Base-by-base conservation (phyloP, 2,113 vertebrate genomes). In the Ceyx melanurus region DNA sequence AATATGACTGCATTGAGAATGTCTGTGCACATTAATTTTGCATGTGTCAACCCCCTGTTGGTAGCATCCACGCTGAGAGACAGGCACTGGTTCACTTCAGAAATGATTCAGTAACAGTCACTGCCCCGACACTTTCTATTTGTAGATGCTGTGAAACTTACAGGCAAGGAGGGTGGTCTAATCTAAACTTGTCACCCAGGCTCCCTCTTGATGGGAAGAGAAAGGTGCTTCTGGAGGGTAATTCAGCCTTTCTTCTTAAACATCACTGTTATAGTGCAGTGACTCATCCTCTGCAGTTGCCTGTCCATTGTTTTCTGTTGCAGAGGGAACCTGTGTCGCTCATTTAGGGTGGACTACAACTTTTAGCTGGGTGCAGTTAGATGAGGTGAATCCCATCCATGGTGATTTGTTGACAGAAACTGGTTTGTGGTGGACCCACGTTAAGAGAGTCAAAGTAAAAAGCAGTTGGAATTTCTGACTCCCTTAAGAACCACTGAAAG, bases 61-160 rank as follows among this genome's bases (percentile, higher is more conserved):
- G 2, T 13, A 33, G 43, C 40, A 31, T 40, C 33, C 45, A 0
- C 9, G 43, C 72, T 23, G 72, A 60, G 72, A 67, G 14, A 54
- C 19, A 22, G 79, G 35, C 33, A 31, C 43, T 29, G n/a, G 8
- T 16, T 82, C 50, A 6, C 82, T 79, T 43, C 15, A 35, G 77
- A 65, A 58, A 40, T 0, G 0, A 11, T 43, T 58, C 42, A 20
- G 18, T 45, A 23, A 4, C 45, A 18, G 21, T 40, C 6, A 3
- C 9, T 72, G 65, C 48, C 53, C 80, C 61, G 66, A 11, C n/a
- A 40, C 45, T 68, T 45, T 54, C 46, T 26, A 5, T 43, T 67
- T 75, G 61, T 65, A 50, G 21, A 16, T 54, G 61, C 70, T 75
- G 35, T 43, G n/a, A 68, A 64, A 60, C 40, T 12, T 40, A 5